Conservation (phyloP, 2,888 invertebrate genomes). For the Melipona beecheii region DNA sequence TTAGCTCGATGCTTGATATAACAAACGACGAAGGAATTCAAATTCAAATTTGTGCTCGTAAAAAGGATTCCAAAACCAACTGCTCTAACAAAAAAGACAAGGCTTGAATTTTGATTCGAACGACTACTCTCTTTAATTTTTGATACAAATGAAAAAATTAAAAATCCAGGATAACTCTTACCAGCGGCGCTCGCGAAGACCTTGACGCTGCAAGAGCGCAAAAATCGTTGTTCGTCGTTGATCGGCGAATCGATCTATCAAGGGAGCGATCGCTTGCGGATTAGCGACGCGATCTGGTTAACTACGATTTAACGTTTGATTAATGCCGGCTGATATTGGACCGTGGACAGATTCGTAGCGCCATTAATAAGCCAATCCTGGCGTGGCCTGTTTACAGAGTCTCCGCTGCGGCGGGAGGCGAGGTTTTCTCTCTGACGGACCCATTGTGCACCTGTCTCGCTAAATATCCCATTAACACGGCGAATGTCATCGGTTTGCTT, state of each 20-base stretch:
- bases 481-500: neutral
- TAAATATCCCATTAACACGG: neutral
- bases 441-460: neutral
- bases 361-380: neutral
- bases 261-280: conserved; percentile 16
- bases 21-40: no score
- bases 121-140: no score
- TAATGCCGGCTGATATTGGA: conserved; percentile 16
- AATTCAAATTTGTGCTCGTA: no score
- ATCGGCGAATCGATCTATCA: conserved; percentile 1
- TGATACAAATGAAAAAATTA: no score
- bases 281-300: conserved; percentile 30
- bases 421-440: neutral
- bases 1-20: no score
- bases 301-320: conserved; percentile 28
- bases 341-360: neutral
- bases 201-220: neutral
- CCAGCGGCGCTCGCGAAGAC: no score
- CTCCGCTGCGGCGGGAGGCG: neutral
- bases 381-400: neutral
- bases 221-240: neutral
- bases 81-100: no score
- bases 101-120: no score
- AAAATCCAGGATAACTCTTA: no score
- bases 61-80: no score